Evolutionary conservation across 2,113 vertebrate species (phyloP).

Genomic region (Thamnophis sirtalis): DNA sequence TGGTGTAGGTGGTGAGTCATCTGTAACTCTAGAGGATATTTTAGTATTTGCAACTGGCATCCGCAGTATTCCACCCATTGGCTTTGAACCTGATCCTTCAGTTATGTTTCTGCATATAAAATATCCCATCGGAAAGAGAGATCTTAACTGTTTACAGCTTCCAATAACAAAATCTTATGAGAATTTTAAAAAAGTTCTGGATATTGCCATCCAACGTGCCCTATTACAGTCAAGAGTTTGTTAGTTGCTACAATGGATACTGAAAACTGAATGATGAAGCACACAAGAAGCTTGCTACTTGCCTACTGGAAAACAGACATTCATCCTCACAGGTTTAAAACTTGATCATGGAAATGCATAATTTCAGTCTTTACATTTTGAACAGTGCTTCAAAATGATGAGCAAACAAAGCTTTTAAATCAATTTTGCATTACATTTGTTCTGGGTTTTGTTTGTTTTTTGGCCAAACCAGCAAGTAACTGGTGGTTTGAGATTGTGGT

Average conservation of each 20-base stretch:
- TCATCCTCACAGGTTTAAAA: neutral
- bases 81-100: slow-evolving; percentile 76
- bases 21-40: slow-evolving; percentile 82
- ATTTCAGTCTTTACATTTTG: slow-evolving; percentile 18
- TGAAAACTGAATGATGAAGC: slow-evolving; percentile 39
- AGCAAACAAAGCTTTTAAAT: slow-evolving; percentile 29
- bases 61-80: slow-evolving; percentile 69
- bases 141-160: slow-evolving; percentile 74
- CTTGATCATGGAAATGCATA: slow-evolving; percentile 8
- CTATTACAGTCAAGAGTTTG: slow-evolving; percentile 49
- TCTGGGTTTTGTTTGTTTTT: neutral
- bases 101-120: slow-evolving; percentile 74
- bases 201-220: slow-evolving; percentile 74
- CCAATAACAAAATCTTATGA: slow-evolving; percentile 77
- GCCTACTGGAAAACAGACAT: slow-evolving; percentile 43
- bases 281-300: slow-evolving; percentile 26
- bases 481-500: neutral
- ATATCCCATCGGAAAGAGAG: slow-evolving; percentile 77
- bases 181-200: slow-evolving; percentile 84
- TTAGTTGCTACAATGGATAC: slow-evolving; percentile 38
- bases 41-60: slow-evolving; percentile 80
- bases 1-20: slow-evolving; percentile 78
- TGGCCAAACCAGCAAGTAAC: neutral
- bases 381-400: slow-evolving; percentile 10
- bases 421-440: slow-evolving; percentile 1